These are phyloP conservation scores for Eristalis arbustorum DNA, from an alignment of 2,888 invertebrate genomes.

Conservation along the genomic window DNA sequence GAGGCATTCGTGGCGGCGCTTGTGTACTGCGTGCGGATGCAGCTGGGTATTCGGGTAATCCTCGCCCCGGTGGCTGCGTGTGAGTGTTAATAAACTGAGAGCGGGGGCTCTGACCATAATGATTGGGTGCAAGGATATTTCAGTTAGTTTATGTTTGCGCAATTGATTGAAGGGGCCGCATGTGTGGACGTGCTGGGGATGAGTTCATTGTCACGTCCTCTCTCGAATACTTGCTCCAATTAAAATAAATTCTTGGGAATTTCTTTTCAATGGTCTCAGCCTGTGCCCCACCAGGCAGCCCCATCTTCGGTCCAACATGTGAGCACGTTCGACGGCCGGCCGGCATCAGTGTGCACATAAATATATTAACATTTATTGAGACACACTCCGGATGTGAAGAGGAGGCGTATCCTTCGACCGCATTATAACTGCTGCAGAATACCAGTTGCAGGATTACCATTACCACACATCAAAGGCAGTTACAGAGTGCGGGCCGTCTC, in stretches of 20 bases:
- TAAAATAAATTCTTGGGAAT: background rate
- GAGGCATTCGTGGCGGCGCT: background rate
- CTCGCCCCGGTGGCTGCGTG: no score
- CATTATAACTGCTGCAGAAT: background rate
- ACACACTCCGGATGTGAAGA: background rate
- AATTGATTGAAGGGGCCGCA: slow-evolving; percentile 15
- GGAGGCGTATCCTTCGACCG: background rate
- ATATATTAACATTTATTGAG: background rate
- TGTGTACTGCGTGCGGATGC: slow-evolving; percentile 25
- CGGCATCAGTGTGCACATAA: background rate
- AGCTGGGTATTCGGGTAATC: slow-evolving; percentile 24
- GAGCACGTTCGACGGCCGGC: background rate
- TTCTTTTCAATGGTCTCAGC: background rate
- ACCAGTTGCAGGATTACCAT: slow-evolving; percentile 34
- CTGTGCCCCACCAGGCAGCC: background rate
- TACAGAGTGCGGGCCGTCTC: background rate
- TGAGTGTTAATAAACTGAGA: background rate
- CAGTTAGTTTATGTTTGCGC: slow-evolving; percentile 35
- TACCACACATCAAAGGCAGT: slow-evolving; percentile 27
- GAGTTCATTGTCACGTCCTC: background rate
- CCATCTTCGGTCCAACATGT: background rate
- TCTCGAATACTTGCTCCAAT: background rate
- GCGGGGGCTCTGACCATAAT: slow-evolving; percentile 31
- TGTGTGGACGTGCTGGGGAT: background rate
- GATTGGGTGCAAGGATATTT: slow-evolving; percentile 35